Evolutionary conservation across 2,113 vertebrate species (phyloP), one percentile per base, ranked within the genome.

Genomic region (Ancistrus triradiatus): DNA sequence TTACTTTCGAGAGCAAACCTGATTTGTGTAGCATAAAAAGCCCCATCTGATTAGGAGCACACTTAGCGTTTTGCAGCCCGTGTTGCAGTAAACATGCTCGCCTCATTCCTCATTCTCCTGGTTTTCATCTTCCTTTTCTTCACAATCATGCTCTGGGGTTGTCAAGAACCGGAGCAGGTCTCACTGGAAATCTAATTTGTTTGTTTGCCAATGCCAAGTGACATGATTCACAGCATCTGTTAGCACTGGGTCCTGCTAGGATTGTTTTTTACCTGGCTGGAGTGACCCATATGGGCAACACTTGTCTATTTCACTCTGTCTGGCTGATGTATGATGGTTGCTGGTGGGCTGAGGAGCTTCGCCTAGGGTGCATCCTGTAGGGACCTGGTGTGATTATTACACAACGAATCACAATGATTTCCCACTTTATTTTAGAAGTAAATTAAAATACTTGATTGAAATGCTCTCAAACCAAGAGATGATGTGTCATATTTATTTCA

Each of bases 171-270:
- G 38, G 25, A 57, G 51, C 27, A 52, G 56, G 31, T 73, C 49
- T 74, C 76, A 77, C 69, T 73, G 72, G 69, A 77, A 75, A 70
- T 44, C 40, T 68, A 75, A 70, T 70, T 63, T 66, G 51, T 74
- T 67, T 78, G 49, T 35, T 46, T 50, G 59, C 15, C 59, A 63
- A 22, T 25, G 53, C 61, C 66, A 65, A 65, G 55, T 68, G 69
- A 74, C 53, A 55, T 70, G 66, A 67, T 70, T 70, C 59, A 61
- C 47, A 7, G 37, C 35, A 62, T 47, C 52, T 56, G 47, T 28
- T 51, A 59, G 59, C 50, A 18, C 33, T 37, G 11, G 24, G 43
- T 60, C 59, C 55, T 50, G 59, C 47, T 18, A 49, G 44, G 11
- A 38, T 40, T 69, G 66, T 59, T 64, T 14, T 63, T 48, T 47